Evolutionary conservation across 2,888 invertebrate genomes (phyloP).

Genomic region (Anagyrus pseudococci): DNA sequence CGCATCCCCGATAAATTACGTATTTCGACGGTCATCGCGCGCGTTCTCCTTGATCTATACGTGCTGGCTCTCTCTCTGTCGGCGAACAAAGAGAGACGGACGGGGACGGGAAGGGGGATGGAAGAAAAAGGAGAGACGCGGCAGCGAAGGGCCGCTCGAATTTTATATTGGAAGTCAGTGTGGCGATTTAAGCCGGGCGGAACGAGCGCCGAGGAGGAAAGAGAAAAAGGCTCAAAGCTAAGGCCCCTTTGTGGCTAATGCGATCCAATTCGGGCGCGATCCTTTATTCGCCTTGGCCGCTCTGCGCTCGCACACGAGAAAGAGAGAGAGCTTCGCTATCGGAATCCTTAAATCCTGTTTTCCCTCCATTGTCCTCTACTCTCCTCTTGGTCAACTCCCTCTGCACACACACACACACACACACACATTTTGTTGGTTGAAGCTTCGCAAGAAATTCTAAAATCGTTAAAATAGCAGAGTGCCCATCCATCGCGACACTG

Average conservation of each 20-base stretch:
- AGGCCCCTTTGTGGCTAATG: constrained; percentile 47
- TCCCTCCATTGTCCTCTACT: constrained; percentile 45
- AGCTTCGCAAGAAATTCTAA: no score
- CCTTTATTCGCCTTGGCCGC: constrained; percentile 30
- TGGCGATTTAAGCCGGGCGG: constrained; percentile 39
- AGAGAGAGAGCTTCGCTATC: constrained; percentile 40
- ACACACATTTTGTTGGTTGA: no score
- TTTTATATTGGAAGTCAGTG: constrained; percentile 35
- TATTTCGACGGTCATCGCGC: no score
- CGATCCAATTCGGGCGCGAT: constrained; percentile 50
- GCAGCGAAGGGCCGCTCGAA: no score
- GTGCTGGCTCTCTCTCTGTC: no score
- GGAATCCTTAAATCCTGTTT: constrained; percentile 53
- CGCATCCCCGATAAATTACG: no score
- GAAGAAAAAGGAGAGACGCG: constrained; percentile 12
- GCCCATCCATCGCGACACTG: no score
- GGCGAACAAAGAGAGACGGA: not conserved
- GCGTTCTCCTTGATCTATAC: no score
- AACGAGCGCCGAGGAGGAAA: constrained; percentile 9
- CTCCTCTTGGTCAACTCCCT: no score
- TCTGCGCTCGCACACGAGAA: no score
- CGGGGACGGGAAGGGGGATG: not conserved
- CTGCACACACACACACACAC: no score
- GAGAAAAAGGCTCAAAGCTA: constrained; percentile 38
- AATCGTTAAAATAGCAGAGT: no score